Conservation (phyloP, 2,113 vertebrate species). For the Recurvirostra avosetta region DNA sequence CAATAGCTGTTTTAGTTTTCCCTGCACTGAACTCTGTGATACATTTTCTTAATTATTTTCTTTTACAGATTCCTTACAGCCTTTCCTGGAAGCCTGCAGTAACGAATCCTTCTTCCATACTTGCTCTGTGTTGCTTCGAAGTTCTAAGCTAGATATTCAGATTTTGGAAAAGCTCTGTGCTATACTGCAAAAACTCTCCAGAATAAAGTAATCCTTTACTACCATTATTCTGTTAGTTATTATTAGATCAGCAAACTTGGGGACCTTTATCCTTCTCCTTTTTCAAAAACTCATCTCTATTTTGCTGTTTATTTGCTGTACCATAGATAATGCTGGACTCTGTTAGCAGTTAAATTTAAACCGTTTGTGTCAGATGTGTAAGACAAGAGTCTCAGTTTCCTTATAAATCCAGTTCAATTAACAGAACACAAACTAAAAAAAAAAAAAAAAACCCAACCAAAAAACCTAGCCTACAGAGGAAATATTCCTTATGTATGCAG, state of each 20-base stretch:
- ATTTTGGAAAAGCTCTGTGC: conserved; percentile 86
- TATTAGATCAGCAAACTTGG: background rate
- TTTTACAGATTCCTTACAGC: conserved; percentile 69
- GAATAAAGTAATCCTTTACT: conserved; percentile 80
- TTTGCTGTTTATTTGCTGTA: background rate
- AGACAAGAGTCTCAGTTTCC: background rate
- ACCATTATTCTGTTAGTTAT: background rate
- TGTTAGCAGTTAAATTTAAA: background rate
- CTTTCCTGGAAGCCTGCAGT: conserved; percentile 85
- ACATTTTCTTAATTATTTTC: background rate
- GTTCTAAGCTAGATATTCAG: conserved; percentile 75
- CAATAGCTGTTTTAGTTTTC: background rate
- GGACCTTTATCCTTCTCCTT: background rate
- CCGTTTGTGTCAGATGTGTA: background rate
- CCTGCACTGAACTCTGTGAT: background rate
- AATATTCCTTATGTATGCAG: background rate
- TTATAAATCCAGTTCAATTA: background rate
- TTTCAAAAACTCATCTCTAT: background rate
- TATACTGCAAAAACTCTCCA: conserved; percentile 90
- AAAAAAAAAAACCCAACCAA: background rate
- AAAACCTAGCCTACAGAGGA: background rate
- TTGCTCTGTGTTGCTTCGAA: conserved; percentile 79
- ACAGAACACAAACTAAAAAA: background rate
- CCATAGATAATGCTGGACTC: background rate
- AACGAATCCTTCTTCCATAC: conserved; percentile 82